Evolutionary conservation across 2,888 invertebrate genomes (phyloP), one percentile per base, ranked within the genome.

Genomic region (Didymodactylos carnosus): DNA sequence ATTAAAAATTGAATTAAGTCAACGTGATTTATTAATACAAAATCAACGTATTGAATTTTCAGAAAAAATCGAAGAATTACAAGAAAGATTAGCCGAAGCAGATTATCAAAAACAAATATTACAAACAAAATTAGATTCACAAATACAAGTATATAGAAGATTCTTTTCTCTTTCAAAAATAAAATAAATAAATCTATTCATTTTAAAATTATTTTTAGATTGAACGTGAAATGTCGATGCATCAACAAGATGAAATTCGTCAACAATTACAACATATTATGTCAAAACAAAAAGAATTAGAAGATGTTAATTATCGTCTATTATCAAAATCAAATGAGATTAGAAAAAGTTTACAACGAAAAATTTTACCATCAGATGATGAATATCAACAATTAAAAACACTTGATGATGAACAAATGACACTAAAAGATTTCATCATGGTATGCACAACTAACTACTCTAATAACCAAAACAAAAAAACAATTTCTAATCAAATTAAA

Each of bases 1-100:
- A n/a, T 77, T 82, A 14, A 81, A 82, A 76, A 83, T 83, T 71
- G 82, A 83, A 77, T 76, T 82, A 39, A 81, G 81, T 7, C 82
- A 83, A 75, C 83, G 82, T 76, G 80, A 80, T 74, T 77, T 83
- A 71, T 77, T 80, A 25, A 77, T 83, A 39, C 82, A 83, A 75
- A 82, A 81, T 76, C 76, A 82, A 77, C 83, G 82, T 77, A 80
- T 81, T 4, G 82, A 83, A 71, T 78, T 79, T 73, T 76, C 81
- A 75, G 79, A 80, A 51, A 80, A 78, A 76, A 78, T 79, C 3
- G 83, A 83, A 76, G 82, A 83, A 72, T 76, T 83, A 8, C 82
- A 83, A 76, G 83, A 83, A 76, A 81, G 81, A 76, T 76, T 83
- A 39, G 79, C 81, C 74, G 82, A 83, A 77, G 78, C 79, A 41